Conservation (phyloP, 2,797 vertebrate genomes). For the Capromys pilorides region DNA sequence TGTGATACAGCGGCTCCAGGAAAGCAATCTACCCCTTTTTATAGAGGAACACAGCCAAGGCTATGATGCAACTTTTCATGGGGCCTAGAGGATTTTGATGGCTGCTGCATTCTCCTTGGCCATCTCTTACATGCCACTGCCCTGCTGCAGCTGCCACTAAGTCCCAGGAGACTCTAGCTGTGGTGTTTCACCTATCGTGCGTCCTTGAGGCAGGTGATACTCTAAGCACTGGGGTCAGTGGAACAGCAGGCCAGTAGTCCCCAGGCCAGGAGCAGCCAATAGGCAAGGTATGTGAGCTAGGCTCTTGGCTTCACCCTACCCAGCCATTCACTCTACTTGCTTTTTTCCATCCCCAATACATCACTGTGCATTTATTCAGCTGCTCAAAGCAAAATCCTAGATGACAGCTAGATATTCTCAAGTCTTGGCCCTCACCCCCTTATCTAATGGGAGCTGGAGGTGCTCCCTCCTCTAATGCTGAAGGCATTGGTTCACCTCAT, state of each 20-base stretch:
- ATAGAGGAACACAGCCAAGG: not conserved
- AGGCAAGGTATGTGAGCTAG: not conserved
- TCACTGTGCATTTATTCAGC: not conserved
- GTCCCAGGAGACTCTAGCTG: not conserved
- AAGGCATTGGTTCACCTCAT: not conserved
- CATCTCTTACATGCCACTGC: not conserved
- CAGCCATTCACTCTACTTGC: fast-evolving
- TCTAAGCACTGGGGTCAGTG: not conserved
- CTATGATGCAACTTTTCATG: not conserved
- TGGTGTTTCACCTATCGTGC: not conserved
- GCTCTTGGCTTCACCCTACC: fast-evolving
- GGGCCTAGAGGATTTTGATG: not conserved
- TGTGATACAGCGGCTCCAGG: not conserved
- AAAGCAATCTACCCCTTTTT: not conserved
- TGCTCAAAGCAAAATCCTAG: not conserved
- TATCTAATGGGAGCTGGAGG: not conserved
- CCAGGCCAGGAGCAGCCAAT: not conserved
- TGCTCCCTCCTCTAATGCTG: not conserved
- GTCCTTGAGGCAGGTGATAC: not conserved
- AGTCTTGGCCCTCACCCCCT: too few species aligned
- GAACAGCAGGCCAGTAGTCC: not conserved
- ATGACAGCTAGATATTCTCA: not conserved
- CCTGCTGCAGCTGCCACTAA: not conserved
- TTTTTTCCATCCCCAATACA: not conserved
- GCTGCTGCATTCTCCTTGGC: not conserved